Evolutionary conservation across 2,797 vertebrate genomes (phyloP).

Genomic region (Eptatretus atami): DNA sequence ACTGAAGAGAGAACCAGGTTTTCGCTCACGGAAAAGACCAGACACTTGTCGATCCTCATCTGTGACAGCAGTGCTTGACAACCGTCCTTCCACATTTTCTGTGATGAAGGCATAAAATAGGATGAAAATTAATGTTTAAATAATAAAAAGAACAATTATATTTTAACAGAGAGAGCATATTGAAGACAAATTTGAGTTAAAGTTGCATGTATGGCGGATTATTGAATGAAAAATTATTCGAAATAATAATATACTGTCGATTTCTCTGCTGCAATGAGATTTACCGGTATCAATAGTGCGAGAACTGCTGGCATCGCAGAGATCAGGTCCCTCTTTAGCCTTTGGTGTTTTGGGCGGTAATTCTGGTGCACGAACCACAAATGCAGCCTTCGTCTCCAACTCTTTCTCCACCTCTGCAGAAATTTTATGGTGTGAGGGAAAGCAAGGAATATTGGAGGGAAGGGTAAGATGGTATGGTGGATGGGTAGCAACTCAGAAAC

Average conservation of each 20-base stretch:
- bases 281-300: slow-evolving; percentile 15
- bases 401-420: slow-evolving; percentile 85
- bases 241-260: no score
- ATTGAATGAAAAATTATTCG: no score
- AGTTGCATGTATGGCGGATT: no score
- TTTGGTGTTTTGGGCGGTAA: slow-evolving; percentile 78
- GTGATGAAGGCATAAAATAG: background rate
- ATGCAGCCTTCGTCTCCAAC: slow-evolving; percentile 53
- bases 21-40: slow-evolving; percentile 21
- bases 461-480: no score
- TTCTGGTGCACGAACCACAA: slow-evolving; percentile 54
- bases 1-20: slow-evolving; percentile 44
- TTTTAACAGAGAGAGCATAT: no score
- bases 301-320: slow-evolving; percentile 13
- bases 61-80: no score
- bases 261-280: slow-evolving; percentile 11
- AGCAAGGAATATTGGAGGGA: no score
- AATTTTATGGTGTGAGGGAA: no score
- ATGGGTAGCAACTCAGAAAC: no score
- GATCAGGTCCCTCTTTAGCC: slow-evolving; percentile 32
- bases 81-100: no score
- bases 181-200: no score
- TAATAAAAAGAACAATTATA: no score
- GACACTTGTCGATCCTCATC: background rate
- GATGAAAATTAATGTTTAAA: slow-evolving; percentile 8